Base-by-base conservation (phyloP, 2,113 vertebrate genomes). In the Seriola quinqueradiata region DNA sequence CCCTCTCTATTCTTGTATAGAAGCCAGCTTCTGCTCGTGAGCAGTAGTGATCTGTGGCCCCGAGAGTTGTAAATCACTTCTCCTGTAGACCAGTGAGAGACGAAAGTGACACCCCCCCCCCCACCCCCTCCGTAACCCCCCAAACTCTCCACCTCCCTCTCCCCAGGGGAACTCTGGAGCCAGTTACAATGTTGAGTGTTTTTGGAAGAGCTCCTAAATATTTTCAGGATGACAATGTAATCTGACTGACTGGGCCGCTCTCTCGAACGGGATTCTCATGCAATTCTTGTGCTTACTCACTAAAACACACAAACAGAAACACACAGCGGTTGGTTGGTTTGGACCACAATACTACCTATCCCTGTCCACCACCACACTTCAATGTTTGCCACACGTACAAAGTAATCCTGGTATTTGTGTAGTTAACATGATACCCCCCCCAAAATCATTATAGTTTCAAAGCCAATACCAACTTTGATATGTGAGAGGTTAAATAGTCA, bases 121-220 rank as follows among this genome's bases (percentile, higher is more conserved):
- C n/a, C 63, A 60, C 34, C 36, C 38, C 73, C 46, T 13, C 65
- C 57, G n/a, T 34, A 75, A 65, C 71, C 54, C 75, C 58, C 70
- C 28, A 65, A 69, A 79, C 69, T 46, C 79, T 82, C 89, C 72
- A 76, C 89, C 90, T 88, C 85, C 84, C 83, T 82, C 79, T 88
- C 92, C 89, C 71, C 69, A 87, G 84, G 89, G 93, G 85, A 92
- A 81, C 89, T 92, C 91, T 90, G 82, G 89, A 93, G 92, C 91
- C 90, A 87, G 89, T 95, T 94, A 92, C 92, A 93, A 90, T 85
- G 87, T 93, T 88, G 86, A 93, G 92, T 90, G 88, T 94, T 92
- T 95, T 95, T 95, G 94, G 94, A 96, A 93, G 87, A 87, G 79
- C 81, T 94, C 92, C 92, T 89, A 88, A 94, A 96, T 95, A 94